These are phyloP conservation scores for Protosalanx chinensis DNA, from an alignment of 2,797 vertebrate genomes.

Conservation along the genomic window DNA sequence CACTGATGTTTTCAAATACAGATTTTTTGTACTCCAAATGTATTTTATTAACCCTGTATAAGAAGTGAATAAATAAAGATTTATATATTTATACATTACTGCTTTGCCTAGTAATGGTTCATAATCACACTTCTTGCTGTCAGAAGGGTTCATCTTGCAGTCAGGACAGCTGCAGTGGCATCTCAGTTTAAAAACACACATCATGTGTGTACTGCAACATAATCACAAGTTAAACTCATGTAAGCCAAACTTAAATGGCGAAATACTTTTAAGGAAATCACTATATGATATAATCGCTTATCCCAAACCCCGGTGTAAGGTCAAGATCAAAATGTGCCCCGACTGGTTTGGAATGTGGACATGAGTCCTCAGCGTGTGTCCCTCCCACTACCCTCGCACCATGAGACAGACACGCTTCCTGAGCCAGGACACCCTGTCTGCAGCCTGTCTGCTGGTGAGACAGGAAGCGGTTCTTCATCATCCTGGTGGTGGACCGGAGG, in stretches of 20 bases:
- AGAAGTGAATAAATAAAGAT: constrained; percentile 77
- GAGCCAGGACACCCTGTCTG: constrained; percentile 58
- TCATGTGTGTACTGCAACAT: not conserved
- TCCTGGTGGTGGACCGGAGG: constrained; percentile 56
- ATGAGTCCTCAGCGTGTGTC: constrained; percentile 24
- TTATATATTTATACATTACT: constrained; percentile 79
- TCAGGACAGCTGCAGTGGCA: no score
- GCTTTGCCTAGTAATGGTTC: constrained; percentile 22
- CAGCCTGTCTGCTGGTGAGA: constrained; percentile 66
- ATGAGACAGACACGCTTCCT: constrained; percentile 63
- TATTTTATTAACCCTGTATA: constrained; percentile 67
- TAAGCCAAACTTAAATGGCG: not conserved
- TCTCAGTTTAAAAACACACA: not conserved
- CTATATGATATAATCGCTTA: not conserved
- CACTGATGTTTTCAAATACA: constrained; percentile 76
- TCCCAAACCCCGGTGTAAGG: not conserved
- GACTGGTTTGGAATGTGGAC: not conserved
- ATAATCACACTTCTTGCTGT: not conserved
- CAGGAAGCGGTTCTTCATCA: constrained; percentile 76
- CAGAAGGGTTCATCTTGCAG: not conserved
- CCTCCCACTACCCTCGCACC: constrained; percentile 41
- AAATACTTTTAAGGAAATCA: not conserved
- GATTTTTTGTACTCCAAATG: constrained; percentile 64
- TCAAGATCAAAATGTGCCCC: not conserved
- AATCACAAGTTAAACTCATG: not conserved